phyloP scores from a whole-genome alignment of 2,113 vertebrate species.

The Microcebus jonahi region DNA sequence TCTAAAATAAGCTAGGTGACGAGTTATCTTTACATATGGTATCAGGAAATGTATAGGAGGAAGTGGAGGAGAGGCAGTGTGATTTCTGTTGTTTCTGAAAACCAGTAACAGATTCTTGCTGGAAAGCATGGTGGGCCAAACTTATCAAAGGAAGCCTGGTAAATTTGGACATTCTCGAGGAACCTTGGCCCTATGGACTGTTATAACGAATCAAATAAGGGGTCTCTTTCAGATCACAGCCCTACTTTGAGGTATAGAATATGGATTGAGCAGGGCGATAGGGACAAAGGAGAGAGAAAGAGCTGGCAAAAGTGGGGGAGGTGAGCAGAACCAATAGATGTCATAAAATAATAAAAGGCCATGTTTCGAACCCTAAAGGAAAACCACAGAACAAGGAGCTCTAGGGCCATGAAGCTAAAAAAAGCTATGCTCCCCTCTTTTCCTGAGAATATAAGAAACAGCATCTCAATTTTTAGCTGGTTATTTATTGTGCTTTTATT shows the following conservation, averaged over 20 bases:
- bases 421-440: background rate
- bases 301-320: background rate
- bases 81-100: background rate
- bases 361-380: background rate
- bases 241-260: background rate
- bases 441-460: background rate
- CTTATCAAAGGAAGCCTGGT: too few relatives aligned
- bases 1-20: background rate
- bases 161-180: background rate
- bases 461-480: background rate
- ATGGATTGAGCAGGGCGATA: background rate
- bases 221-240: background rate
- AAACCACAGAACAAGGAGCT: background rate
- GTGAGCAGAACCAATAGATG: background rate
- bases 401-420: background rate
- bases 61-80: background rate
- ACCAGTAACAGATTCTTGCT: background rate
- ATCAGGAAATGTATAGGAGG: rapidly evolving
- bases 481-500: background rate
- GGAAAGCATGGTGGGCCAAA: background rate
- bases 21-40: rapidly evolving
- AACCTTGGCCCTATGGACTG: background rate
- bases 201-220: background rate
- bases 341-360: background rate
- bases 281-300: background rate